Base-by-base conservation (phyloP, 2,797 vertebrate genomes). In the Cyprinodon diabolis region DNA sequence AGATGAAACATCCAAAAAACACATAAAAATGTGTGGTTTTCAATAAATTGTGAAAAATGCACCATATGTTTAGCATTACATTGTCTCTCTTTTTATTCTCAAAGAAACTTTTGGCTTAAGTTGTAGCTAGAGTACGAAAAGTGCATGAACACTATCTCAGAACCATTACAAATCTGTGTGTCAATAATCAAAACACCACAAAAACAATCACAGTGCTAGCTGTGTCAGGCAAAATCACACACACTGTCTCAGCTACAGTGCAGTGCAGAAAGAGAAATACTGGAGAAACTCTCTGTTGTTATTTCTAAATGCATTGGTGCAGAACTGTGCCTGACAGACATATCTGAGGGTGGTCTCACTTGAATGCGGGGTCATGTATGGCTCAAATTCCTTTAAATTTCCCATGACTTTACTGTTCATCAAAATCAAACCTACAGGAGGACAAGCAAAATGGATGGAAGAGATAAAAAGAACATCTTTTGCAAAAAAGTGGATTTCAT, bases 171-270 rank as follows among this genome's bases (percentile, higher is more conserved):
- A 56, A 15, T 23, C 43, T 17, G 23, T 52, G 25, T 74, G 43
- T 67, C 43, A 48, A 43, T 25, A 62, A 75, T 75, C n/a, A 11
- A 21, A 68, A 68, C 73, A 75, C 45, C 66, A 37, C 54, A 51
- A 30, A 12, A 14, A 25, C 45, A 68, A 21, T 68, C 55, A 60
- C 13, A 40, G 66, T 30, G 23, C 40, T 7, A 51, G 45, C 47
- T 43, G 55, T 52, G 15, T 62, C 35, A 62, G 21, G 30, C 45
- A 37, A 51, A 58, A 74, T 57, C 63, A 74, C 25, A 74, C 17
- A 47, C 23, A 35, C 37, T 66, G 51, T 67, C 25, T 37, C 51
- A 48, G 43, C 12, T 57, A 30, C 54, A n/a, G 7, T 43, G 40
- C 40, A 43, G 40, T 11, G 37, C 17, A 0, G 2, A 1, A 25